Base-by-base conservation (phyloP, 2,888 invertebrate genomes). In the Amphipyra tragopoginis region DNA sequence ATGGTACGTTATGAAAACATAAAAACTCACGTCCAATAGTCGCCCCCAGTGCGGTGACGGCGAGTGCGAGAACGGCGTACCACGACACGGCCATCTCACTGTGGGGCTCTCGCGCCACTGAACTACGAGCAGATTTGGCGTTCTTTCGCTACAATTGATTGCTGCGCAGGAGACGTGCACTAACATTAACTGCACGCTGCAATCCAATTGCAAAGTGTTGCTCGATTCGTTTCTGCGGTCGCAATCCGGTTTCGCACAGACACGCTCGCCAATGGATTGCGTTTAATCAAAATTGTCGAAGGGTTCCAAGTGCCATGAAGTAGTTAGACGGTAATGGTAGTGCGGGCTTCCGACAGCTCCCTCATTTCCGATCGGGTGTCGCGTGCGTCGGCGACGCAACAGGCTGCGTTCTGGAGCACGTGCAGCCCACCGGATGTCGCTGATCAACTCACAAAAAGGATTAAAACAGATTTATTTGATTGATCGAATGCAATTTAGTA, bases 21-120 rank as follows among this genome's bases (percentile, higher is more conserved):
- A 53, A 34, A 54, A 77, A 94, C 94, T 94, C 80, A 94, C 94
- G 91, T 81, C 90, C 85, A 69, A 94, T 91, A 11, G 93, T 89
- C 59, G 94, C 94, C 55, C 94, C 94, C 62, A 94, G 88, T 39
- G 88, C 93, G 39, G 92, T 90, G 53, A 90, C 90, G 56, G 90
- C 90, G 39, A 94, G 88, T 72, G 89, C 86, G 29, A 88, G 81
- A 77, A 93, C 87, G 9, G 90, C 89, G 80, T 87, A 87, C 90
- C 87, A 91, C 83, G 90, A 88, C 74, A 89, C 94, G 60, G 89
- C 93, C 94, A 94, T 94, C 86, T 73, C 77, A 53, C 75, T 72
- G 84, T 78, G 89, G 87, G 89, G 85, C 88, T 86, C 84, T 79
- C 87, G 86, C 85, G 88, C 91, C 91, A 94, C 94, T 93, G 86